phyloP scores from a whole-genome alignment of 2,888 invertebrate species.

The Dorcus parallelipipedus region DNA sequence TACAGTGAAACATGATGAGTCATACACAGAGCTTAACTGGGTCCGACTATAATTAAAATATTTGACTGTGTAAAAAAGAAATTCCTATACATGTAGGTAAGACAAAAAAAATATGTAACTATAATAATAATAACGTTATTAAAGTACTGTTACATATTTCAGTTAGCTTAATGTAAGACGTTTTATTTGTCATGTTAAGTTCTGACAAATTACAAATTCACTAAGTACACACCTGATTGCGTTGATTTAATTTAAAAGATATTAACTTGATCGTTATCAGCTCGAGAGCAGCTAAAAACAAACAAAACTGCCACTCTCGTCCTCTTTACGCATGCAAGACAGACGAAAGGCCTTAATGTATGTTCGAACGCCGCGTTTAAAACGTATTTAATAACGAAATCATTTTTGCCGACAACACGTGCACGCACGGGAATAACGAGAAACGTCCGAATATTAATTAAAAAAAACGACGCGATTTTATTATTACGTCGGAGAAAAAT shows the following conservation, averaged over 20 bases:
- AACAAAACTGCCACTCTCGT: background rate
- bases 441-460: background rate
- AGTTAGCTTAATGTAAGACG: no score
- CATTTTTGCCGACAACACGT: background rate
- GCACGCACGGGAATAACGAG: background rate
- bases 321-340: background rate
- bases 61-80: no score
- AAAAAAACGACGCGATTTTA: background rate
- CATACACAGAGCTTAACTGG: no score
- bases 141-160: no score
- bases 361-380: background rate
- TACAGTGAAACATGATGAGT: no score
- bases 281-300: background rate
- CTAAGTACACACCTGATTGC: no score
- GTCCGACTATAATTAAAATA: no score
- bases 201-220: no score
- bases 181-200: no score
- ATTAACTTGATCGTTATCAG: background rate
- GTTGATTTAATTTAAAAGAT: conserved; percentile 3
- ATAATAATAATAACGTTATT: no score
- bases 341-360: background rate
- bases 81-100: no score
- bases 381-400: conserved; percentile 1
- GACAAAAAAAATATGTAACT: no score
- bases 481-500: background rate